Evolutionary conservation across 2,113 vertebrate genomes (phyloP), one percentile per base, ranked within the genome.

Genomic region (Neoarius graeffei): DNA sequence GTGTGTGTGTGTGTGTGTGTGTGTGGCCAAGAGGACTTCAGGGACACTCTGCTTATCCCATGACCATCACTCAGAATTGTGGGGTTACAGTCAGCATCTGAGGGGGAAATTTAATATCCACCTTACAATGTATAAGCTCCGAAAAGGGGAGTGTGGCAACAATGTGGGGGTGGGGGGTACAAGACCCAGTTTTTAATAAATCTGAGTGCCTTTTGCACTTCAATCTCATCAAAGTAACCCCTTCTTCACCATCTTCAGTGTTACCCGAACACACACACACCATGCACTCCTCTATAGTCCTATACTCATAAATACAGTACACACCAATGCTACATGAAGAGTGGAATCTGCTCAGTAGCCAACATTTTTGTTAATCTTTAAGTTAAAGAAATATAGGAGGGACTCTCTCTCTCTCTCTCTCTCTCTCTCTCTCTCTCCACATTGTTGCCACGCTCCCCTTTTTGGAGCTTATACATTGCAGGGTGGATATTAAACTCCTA

Each of bases 151-250:
- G 92, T 93, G 89, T 93, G 93, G 92, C 93, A 94, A 95, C 94
- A 94, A 95, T 94, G 90, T 90, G 85, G 42, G 42, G 42, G 42
- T 42, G 80, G 89, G 54, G 56, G 83, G 83, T 50, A 89, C 87
- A 35, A 91, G 91, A 77, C 89, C 83, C 87, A 73, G 91, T 94
- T 93, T 95, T 95, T 95, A 96, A 95, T 95, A 95, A 94, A 94
- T 94, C 91, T 92, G 95, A 95, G 94, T 95, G 95, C 93, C n/a
- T 95, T 93, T 93, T 94, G 93, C 92, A 93, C 93, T 93, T 94
- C 93, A 93, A 93, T 95, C 93, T 93, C 87, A 92, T 93, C 90
- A 85, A 88, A 90, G 90, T 93, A 94, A 92, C 91, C 93, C 91
- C 93, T 93, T 87, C 83, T 59, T 92, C 90, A 91, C 91, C 93